Base-by-base conservation (phyloP, 2,888 invertebrate genomes). In the Stenodera caucasica region DNA sequence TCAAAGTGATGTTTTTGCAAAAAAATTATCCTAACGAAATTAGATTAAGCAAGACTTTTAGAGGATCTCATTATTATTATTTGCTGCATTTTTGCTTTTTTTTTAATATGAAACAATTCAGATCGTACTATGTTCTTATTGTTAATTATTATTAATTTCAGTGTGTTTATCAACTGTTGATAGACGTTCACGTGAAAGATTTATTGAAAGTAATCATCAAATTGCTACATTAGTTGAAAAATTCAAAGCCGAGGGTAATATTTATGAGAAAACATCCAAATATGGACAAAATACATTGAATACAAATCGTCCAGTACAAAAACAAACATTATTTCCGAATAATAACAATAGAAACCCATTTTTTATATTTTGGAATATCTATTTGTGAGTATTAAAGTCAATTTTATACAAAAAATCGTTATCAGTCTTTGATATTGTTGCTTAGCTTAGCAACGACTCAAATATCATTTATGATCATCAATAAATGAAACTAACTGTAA, bases 171-270 rank as follows among this genome's bases (percentile, higher is more conserved):
- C 90, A 2, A 91, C 91, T 0, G 88, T 91, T 6, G 91, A 91
- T 77, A 83, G 90, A 12, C 83, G 91, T 52, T 95, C 96, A 0
- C 85, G 96, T 12, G 96, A 97, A 76, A 85, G 96, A 23, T 97
- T 98, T 75, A 84, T 94, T 49, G 95, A 96, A 76, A 97, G 96
- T 0, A 95, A 94, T 76, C 92, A 93, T 71, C 96, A 96, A 80
- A 96, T 97, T 68, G 90, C 93, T 2, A 91, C 93, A 0, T 80
- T 97, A 14, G 95, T 96, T 0, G 95, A 96, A 71, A 91, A 95
- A 74, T 96, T 96, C 79, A 92, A 93, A 75, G 80, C 90, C 32
- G 95, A 96, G 80, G 94, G 94, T 0, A 88, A 88, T 7, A 85
- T 88, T 9, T 88, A 90, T 69, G 84, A 90, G 77, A 91, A 91